A percentile compares a stretch with the other conserved stretches of the same genome.
These are phyloP conservation scores for Neodon shergylaensis DNA, from an alignment of 2,113 vertebrate species.

Conservation along the genomic window DNA sequence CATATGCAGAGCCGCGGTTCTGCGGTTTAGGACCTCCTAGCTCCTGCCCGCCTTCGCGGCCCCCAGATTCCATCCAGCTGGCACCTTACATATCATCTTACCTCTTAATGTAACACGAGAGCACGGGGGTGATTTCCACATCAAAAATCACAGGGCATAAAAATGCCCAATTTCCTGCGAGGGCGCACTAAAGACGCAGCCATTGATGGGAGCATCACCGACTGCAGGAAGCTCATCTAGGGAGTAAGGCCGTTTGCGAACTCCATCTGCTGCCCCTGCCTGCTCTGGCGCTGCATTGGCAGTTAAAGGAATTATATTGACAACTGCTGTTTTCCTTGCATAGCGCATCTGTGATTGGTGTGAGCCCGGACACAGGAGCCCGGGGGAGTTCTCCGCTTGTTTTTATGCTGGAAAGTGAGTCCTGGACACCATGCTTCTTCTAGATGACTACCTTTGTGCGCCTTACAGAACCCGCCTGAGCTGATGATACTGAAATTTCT, in stretches of 20 bases:
- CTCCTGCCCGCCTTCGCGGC: neutral
- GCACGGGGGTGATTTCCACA: constrained; percentile 26
- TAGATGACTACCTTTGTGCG: neutral
- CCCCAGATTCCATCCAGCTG: neutral
- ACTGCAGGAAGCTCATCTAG: accelerated
- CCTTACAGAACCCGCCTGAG: accelerated
- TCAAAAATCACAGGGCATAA: neutral
- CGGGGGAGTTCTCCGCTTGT: neutral
- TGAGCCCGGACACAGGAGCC: neutral
- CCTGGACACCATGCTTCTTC: neutral
- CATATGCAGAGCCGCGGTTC: neutral
- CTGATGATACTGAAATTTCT: accelerated
- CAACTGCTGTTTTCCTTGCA: neutral
- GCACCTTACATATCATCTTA: neutral
- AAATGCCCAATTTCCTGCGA: neutral
- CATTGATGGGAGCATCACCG: neutral
- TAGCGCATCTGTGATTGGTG: neutral
- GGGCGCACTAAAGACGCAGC: neutral
- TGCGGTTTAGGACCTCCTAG: neutral
- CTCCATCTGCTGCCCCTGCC: neutral
- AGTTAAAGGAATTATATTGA: neutral
- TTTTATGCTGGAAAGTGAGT: neutral
- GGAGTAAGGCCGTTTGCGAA: neutral
- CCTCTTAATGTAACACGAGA: neutral
- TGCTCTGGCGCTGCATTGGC: neutral